These are phyloP conservation scores for Pegea sp. DNA, from an alignment of 23 tunicate genomes.

Conservation along the genomic window DNA sequence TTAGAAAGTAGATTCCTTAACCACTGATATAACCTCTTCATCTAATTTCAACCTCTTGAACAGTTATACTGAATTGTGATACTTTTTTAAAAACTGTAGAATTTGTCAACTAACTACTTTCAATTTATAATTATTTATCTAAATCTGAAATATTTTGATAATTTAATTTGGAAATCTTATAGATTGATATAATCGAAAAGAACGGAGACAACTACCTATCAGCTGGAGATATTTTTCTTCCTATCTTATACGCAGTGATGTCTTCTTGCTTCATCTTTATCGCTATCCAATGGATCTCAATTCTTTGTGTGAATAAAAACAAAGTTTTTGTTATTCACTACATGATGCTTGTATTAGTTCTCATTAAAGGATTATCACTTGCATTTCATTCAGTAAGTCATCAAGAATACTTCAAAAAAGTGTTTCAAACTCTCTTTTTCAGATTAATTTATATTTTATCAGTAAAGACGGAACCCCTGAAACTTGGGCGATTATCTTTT, in stretches of 20 bases:
- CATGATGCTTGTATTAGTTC: constrained; percentile 55
- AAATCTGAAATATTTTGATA: too few species aligned
- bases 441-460: constrained; percentile 77
- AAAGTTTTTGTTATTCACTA: constrained; percentile 83
- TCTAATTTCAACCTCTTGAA: too few species aligned
- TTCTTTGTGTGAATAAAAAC: constrained; percentile 31
- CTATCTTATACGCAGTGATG: constrained; percentile 71
- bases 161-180: background rate
- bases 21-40: too few species aligned
- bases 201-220: constrained; percentile 55
- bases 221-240: constrained; percentile 71
- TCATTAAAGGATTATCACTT: constrained; percentile 71
- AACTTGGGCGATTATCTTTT: constrained; percentile 92
- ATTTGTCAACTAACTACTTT: too few species aligned
- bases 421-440: constrained; percentile 6
- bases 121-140: too few species aligned
- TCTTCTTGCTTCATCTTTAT: constrained; percentile 25
- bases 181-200: constrained; percentile 34
- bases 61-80: too few species aligned
- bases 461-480: constrained; percentile 70
- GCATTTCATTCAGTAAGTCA: constrained; percentile 80
- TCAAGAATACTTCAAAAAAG: too few species aligned
- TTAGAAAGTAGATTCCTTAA: too few species aligned
- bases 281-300: constrained; percentile 27
- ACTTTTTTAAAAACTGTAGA: too few species aligned